Percentiles rank a stretch among this genome's conserved stretches.
Evolutionary conservation across 2,888 invertebrate genomes (phyloP).

Genomic region (Oligia latruncula): DNA sequence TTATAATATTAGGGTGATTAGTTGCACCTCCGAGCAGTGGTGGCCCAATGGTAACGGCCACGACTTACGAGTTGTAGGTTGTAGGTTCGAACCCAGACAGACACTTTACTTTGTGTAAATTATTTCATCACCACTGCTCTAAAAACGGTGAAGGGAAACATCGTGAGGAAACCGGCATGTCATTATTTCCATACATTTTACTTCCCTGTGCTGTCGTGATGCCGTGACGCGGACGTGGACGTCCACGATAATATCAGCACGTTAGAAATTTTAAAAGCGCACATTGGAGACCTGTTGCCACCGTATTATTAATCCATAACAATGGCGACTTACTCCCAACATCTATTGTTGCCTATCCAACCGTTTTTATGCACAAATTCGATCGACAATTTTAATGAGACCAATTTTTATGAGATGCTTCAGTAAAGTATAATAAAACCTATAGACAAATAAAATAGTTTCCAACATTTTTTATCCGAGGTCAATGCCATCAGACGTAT

Average conservation of each 20-base stretch:
- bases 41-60: too few relatives aligned
- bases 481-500: slow-evolving; percentile 28
- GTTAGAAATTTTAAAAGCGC: neutral
- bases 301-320: slow-evolving; percentile 13
- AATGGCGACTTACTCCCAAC: neutral
- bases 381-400: slow-evolving; percentile 24
- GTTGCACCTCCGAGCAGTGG: too few relatives aligned
- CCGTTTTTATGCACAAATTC: slow-evolving; percentile 14
- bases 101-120: too few relatives aligned
- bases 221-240: neutral
- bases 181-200: neutral
- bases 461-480: slow-evolving; percentile 27
- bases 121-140: too few relatives aligned
- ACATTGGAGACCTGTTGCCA: neutral
- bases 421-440: neutral
- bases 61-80: too few relatives aligned
- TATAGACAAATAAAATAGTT: slow-evolving; percentile 33
- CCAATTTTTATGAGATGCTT: neutral
- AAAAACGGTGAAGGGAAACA: too few relatives aligned
- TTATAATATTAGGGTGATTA: too few relatives aligned
- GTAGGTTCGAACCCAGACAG: too few relatives aligned
- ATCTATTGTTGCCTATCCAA: slow-evolving; percentile 7
- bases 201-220: neutral
- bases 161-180: too few relatives aligned
- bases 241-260: neutral